Conservation (phyloP, 1,140 invertebrate species). For the Cyclina sinensis region DNA sequence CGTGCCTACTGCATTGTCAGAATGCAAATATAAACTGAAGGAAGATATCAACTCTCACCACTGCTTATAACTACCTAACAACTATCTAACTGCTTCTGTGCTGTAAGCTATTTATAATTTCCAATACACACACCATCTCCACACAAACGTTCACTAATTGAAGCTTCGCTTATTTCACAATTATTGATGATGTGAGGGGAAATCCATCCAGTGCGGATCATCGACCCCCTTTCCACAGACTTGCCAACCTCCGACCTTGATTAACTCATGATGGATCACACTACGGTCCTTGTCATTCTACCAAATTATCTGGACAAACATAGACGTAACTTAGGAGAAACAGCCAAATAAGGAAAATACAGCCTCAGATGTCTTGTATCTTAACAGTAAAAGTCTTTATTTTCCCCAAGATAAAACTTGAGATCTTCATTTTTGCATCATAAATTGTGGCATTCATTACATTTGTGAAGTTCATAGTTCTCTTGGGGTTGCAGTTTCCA, state of each 20-base stretch:
- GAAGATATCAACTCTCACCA: constrained; percentile 47
- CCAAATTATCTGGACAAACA: constrained; percentile 31
- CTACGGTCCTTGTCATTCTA: constrained; percentile 41
- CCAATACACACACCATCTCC: constrained; percentile 66
- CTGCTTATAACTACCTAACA: constrained; percentile 62
- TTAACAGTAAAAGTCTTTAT: no score
- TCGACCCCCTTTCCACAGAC: constrained; percentile 37
- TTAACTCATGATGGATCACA: constrained; percentile 52
- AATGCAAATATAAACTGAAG: constrained; percentile 40
- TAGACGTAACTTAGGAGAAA: background rate
- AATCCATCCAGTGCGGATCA: constrained; percentile 61
- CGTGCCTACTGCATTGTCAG: constrained; percentile 31
- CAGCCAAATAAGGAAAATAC: background rate
- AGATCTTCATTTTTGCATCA: no score
- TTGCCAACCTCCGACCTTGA: constrained; percentile 52
- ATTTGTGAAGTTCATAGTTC: no score
- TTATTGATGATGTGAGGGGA: constrained; percentile 66
- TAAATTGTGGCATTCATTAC: no score
- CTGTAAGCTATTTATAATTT: constrained; percentile 68
- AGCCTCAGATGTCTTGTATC: no score
- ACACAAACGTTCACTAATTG: constrained; percentile 60
- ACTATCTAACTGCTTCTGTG: constrained; percentile 59
- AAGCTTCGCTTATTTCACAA: constrained; percentile 66
- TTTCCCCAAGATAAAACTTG: no score
- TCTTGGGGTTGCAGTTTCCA: no score